Evolutionary conservation across 1,140 invertebrate species (phyloP), one percentile per base, ranked within the genome.

Genomic region (Drosophila funebris): DNA sequence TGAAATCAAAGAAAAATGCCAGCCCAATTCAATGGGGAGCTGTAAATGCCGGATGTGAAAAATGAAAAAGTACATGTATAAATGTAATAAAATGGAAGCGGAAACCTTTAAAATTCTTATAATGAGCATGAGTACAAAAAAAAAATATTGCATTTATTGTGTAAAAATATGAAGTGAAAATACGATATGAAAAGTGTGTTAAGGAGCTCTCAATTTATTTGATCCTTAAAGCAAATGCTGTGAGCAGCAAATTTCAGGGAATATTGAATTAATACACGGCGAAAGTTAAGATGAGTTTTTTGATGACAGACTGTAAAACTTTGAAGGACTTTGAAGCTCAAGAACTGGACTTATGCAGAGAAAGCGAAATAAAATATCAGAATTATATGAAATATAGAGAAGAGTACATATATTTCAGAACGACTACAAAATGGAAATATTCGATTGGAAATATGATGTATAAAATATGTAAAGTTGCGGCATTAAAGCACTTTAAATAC

Each of bases 381-480:
- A n/a, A n/a, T n/a, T n/a, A n/a, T n/a, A n/a, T n/a, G n/a, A n/a
- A n/a, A n/a, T n/a, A n/a, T n/a, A n/a, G n/a, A n/a, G n/a, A n/a
- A n/a, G n/a, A n/a, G n/a, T n/a, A n/a, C n/a, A n/a, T n/a, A n/a
- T n/a, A n/a, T n/a, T n/a, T n/a, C n/a, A n/a, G n/a, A n/a, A n/a
- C n/a, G n/a, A n/a, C n/a, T n/a, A n/a, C n/a, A n/a, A n/a, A n/a
- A n/a, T n/a, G n/a, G n/a, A n/a, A n/a, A n/a, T n/a, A n/a, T n/a
- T n/a, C n/a, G n/a, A n/a, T n/a, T n/a, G n/a, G n/a, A n/a, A n/a
- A n/a, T n/a, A n/a, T n/a, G n/a, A n/a, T n/a, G 24, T 27, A 63
- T 46, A 63, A 63, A 69, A 63, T 63, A 63, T 70, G 48, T 14
- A 63, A 63, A 63, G 16, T 27, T n/a, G n/a, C n/a, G n/a, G n/a